Conservation (phyloP, 2,888 invertebrate genomes). For the Caenorhabditis becei region DNA sequence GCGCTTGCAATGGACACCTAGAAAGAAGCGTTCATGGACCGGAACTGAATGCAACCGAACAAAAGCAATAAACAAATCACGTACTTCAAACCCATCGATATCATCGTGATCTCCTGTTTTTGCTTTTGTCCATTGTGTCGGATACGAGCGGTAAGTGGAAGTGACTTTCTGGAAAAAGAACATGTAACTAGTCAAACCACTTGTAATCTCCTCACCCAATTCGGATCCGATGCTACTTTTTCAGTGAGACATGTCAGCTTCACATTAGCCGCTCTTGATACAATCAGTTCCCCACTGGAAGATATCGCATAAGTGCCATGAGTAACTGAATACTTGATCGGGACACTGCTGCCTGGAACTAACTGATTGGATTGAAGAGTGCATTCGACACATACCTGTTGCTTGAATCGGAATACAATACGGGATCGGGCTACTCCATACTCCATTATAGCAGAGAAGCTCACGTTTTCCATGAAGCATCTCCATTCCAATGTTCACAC, state of each 20-base stretch:
- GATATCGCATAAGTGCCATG: constrained; percentile 76
- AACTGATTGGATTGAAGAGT: background rate
- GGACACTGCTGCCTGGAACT: constrained; percentile 74
- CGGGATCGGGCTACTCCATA: constrained; percentile 66
- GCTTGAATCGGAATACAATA: constrained; percentile 66
- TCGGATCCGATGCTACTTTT: constrained; percentile 66
- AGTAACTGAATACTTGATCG: constrained; percentile 77
- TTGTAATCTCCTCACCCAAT: constrained; percentile 70
- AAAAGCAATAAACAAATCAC: constrained; percentile 37
- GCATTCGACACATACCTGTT: constrained; percentile 12
- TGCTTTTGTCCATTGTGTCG: constrained; percentile 76
- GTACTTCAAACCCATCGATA: constrained; percentile 73
- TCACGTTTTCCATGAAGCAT: constrained; percentile 65
- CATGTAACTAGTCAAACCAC: constrained; percentile 8
- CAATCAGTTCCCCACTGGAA: constrained; percentile 74
- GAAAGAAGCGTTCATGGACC: background rate
- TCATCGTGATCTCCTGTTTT: constrained; percentile 65
- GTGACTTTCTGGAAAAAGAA: constrained; percentile 76
- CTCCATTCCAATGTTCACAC: constrained; percentile 72
- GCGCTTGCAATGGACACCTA: constrained; percentile 89
- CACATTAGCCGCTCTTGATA: constrained; percentile 77
- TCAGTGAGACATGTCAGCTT: constrained; percentile 77
- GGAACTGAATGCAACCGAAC: no score
- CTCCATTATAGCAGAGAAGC: constrained; percentile 60
- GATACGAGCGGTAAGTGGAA: constrained; percentile 80